These are phyloP conservation scores for Ethmia dodecea DNA, from an alignment of 2,888 invertebrate genomes.

Conservation along the genomic window DNA sequence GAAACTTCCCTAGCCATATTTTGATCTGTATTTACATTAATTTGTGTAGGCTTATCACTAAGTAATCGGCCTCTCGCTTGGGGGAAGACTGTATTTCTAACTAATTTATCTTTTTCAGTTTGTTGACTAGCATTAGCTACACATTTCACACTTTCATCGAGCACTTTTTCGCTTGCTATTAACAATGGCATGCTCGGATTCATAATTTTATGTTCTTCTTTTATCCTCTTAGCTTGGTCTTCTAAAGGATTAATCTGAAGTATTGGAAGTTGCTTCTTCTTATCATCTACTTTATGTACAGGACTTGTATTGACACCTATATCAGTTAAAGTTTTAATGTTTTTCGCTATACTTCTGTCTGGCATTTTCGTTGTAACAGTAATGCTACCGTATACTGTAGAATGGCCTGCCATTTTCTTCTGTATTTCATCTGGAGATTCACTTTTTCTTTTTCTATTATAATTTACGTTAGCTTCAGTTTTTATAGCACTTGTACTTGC, in stretches of 20 bases:
- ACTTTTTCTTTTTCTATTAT: conserved; percentile 54
- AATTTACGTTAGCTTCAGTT: conserved; percentile 21
- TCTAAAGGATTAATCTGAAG: conserved; percentile 23
- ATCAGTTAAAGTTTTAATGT: conserved; percentile 11
- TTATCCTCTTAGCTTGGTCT: conserved; percentile 12
- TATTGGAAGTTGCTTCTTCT: conserved; percentile 18
- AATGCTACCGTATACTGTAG: conserved; percentile 19
- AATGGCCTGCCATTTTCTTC: conserved; percentile 30
- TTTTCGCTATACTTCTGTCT: conserved; percentile 16
- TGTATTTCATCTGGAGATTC: conserved; percentile 56
- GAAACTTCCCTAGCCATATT: neutral
- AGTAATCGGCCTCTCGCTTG: conserved; percentile 59
- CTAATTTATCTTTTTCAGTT: conserved; percentile 44
- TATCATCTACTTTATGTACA: conserved; percentile 26
- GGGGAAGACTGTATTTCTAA: conserved; percentile 61
- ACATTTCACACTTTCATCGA: neutral
- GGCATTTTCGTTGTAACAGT: conserved; percentile 15
- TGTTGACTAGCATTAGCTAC: conserved; percentile 7
- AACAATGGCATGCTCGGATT: neutral
- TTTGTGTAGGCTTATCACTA: conserved; percentile 35
- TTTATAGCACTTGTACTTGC: conserved; percentile 14
- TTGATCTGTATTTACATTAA: neutral
- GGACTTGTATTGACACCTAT: conserved; percentile 22
- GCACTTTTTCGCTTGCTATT: too few species aligned
- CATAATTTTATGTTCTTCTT: conserved; percentile 13